Percentiles rank a stretch among this genome's conserved stretches.
phyloP scores from a whole-genome alignment of 2,113 vertebrate species.

The Leucosticte australis region DNA sequence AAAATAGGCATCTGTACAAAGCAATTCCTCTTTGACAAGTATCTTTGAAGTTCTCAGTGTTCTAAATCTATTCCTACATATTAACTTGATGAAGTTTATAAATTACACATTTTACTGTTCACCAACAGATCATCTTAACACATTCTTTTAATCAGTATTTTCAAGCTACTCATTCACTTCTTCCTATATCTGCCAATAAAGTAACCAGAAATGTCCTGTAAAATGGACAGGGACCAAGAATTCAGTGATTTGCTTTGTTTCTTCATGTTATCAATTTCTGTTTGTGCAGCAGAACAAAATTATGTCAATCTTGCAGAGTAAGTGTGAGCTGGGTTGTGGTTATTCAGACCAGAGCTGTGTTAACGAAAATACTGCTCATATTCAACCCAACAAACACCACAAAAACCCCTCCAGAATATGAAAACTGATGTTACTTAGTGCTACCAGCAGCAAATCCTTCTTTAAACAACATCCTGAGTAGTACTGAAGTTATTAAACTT shows the following conservation, averaged over 20 bases:
- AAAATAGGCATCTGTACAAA: neutral
- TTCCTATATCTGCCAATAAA: neutral
- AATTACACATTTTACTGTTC: neutral
- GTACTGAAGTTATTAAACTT: neutral
- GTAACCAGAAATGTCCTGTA: neutral
- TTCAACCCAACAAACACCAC: neutral
- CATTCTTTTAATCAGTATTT: conserved; percentile 32
- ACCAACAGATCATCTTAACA: neutral
- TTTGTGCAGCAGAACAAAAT: conserved; percentile 5
- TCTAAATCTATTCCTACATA: neutral
- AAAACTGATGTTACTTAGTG: neutral
- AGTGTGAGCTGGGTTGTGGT: neutral
- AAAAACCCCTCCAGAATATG: neutral
- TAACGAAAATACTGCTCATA: neutral
- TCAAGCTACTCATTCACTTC: neutral
- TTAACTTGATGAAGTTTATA: neutral
- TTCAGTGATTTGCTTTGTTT: neutral
- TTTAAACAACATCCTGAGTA: neutral
- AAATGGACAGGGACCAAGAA: conserved; percentile 29
- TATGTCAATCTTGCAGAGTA: neutral
- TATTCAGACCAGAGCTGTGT: neutral
- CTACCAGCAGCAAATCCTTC: neutral
- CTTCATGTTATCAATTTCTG: neutral
- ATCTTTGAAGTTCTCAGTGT: neutral
- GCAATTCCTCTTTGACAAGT: neutral